Evolutionary conservation across 2,113 vertebrate genomes (phyloP), one percentile per base, ranked within the genome.

Genomic region (Psettodes erumei): DNA sequence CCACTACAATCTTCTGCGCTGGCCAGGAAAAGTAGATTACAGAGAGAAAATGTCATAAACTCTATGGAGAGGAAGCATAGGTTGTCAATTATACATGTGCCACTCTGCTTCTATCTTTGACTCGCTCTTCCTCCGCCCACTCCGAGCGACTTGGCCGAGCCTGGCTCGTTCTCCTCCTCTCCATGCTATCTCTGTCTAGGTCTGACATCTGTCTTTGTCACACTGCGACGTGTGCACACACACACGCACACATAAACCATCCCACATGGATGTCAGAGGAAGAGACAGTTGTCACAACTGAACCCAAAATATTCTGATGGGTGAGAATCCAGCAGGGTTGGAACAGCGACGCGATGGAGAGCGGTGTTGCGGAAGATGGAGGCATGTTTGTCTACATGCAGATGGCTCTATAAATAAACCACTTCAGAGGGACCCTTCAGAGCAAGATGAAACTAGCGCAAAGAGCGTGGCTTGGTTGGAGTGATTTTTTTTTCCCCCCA

Each of bases 31-130:
- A 87, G 79, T 71, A 85, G 83, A 89, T 89, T 85, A 89, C 82
- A 83, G 75, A 82, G 77, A 61, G 79, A 72, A 86, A 83, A 89
- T 88, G 85, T 86, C 87, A 82, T 85, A 81, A 84, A 87, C 61
- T 87, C 82, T 83, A 71, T 47, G 56, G 85, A 86, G 83, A 81
- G 76, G 77, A 84, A 80, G 85, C 85, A 78, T 54, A 70, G 83
- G 84, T 86, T 90, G 86, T 91, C 83, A 90, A 91, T 90, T 88
- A 92, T 88, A 90, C 88, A 90, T 88, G 81, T 78, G 64, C 66
- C 83, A 83, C 82, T 77, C 83, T 54, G 83, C 77, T 68, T 77
- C 83, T 83, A 79, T 79, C 83, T 84, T 50, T 45, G 72, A 67
- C 69, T 74, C 35, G n/a, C 62, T 71, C 75, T 79, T 62, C 77